phyloP scores from a whole-genome alignment of 2,888 invertebrate genomes.

The Allygus modestus region DNA sequence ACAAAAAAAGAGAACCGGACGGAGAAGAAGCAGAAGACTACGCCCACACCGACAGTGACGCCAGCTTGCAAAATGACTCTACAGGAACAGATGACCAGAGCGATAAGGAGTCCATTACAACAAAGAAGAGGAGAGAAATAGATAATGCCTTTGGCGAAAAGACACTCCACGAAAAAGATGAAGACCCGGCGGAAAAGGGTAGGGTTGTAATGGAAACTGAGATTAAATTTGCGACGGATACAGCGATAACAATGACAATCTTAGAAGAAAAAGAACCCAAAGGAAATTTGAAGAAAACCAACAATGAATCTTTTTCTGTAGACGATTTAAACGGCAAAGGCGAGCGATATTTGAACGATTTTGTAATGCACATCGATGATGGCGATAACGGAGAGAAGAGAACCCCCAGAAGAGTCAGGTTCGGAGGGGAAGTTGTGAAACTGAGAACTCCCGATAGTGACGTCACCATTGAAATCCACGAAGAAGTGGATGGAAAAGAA shows the following conservation, averaged over 20 bases:
- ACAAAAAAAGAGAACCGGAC: conserved; percentile 72
- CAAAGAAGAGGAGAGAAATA: conserved; percentile 55
- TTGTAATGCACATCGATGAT: conserved; percentile 78
- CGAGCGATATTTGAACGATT: conserved; percentile 74
- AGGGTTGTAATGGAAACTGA: conserved; percentile 88
- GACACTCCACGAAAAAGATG: conserved; percentile 59
- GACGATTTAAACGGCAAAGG: conserved; percentile 65
- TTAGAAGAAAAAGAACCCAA: conserved; percentile 81
- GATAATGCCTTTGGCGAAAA: conserved; percentile 61
- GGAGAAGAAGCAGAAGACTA: conserved; percentile 72
- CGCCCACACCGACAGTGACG: conserved; percentile 64
- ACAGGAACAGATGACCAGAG: conserved; percentile 44
- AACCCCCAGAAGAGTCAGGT: conserved; percentile 86
- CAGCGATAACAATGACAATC: conserved; percentile 90
- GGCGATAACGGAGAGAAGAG: conserved; percentile 74
- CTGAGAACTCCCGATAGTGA: conserved; percentile 92
- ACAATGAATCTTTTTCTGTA: conserved; percentile 61
- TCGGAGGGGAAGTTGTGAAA: conserved; percentile 92
- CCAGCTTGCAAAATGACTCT: conserved; percentile 60
- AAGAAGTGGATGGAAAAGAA: conserved; percentile 58
- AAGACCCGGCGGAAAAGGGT: conserved; percentile 69
- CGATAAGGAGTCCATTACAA: background rate
- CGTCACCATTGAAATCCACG: conserved; percentile 71
- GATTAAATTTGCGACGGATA: conserved; percentile 88
- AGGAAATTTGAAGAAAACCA: conserved; percentile 69